Evolutionary conservation across 2,797 vertebrate species (phyloP).

Genomic region (Hybognathus amarus): DNA sequence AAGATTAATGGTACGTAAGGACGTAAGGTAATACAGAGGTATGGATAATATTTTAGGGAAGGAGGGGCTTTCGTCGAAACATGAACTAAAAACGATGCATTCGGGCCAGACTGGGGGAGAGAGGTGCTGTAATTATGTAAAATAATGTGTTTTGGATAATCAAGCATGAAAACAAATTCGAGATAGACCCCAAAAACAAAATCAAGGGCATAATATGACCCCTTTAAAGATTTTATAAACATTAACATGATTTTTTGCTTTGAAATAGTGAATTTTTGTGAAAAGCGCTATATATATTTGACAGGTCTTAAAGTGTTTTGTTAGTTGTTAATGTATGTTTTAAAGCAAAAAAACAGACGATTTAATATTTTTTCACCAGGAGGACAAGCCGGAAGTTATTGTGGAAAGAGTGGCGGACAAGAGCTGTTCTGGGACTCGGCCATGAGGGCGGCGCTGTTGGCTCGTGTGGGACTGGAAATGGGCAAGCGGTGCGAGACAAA

Average conservation of each 20-base stretch:
- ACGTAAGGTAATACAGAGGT: too few species aligned
- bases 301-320: not conserved
- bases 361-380: slow-evolving; percentile 69
- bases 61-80: too few species aligned
- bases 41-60: too few species aligned
- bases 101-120: too few species aligned
- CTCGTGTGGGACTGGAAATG: slow-evolving; percentile 86
- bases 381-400: slow-evolving; percentile 86
- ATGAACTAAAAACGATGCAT: too few species aligned
- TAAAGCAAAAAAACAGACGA: not conserved
- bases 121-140: too few species aligned
- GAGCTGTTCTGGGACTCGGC: slow-evolving; percentile 82
- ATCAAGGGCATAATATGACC: too few species aligned
- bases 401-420: slow-evolving; percentile 81
- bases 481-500: slow-evolving; percentile 83
- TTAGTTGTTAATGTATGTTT: not conserved
- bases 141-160: too few species aligned
- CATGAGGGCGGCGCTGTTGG: slow-evolving; percentile 84
- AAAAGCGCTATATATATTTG: not conserved
- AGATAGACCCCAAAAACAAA: too few species aligned
- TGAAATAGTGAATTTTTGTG: not conserved
- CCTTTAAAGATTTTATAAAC: not conserved
- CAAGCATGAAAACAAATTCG: too few species aligned
- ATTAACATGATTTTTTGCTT: not conserved
- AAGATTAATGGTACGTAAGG: too few species aligned